Percentiles rank a stretch among this genome's conserved stretches.
Conservation (phyloP, 2,888 invertebrate genomes). For the Rhamnusium bicolor region DNA sequence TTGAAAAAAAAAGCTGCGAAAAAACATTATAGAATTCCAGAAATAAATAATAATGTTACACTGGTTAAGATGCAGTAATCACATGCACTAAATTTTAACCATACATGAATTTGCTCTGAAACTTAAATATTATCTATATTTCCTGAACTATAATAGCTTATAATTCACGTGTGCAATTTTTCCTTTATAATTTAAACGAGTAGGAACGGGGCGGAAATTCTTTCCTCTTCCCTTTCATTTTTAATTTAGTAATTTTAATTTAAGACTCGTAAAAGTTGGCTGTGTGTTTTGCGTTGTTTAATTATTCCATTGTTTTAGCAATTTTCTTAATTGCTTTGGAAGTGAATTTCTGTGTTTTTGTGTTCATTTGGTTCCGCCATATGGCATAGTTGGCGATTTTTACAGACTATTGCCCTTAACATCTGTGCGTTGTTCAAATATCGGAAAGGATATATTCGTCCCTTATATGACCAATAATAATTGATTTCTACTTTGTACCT, state of each 20-base stretch:
- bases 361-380: constrained; percentile 50
- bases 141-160: not conserved
- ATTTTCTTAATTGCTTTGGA: constrained; percentile 63
- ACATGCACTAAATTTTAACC: no score
- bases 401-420: constrained; percentile 49
- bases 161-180: constrained; percentile 18
- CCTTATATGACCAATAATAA: constrained; percentile 29
- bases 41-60: no score
- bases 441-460: constrained; percentile 17
- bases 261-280: constrained; percentile 49
- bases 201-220: constrained; percentile 1
- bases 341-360: constrained; percentile 56
- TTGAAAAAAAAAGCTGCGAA: no score
- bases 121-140: not conserved
- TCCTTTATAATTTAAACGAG: constrained; percentile 8
- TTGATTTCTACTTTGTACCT: constrained; percentile 20
- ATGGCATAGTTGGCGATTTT: constrained; percentile 52
- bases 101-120: no score
- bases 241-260: constrained; percentile 61
- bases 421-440: constrained; percentile 47
- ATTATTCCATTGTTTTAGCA: constrained; percentile 63
- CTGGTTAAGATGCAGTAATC: no score
- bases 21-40: no score
- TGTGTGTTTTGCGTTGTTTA: constrained; percentile 57
- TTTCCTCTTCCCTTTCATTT: constrained; percentile 51